Base-by-base conservation (phyloP, 2,113 vertebrate genomes). In the Gila orcuttii region DNA sequence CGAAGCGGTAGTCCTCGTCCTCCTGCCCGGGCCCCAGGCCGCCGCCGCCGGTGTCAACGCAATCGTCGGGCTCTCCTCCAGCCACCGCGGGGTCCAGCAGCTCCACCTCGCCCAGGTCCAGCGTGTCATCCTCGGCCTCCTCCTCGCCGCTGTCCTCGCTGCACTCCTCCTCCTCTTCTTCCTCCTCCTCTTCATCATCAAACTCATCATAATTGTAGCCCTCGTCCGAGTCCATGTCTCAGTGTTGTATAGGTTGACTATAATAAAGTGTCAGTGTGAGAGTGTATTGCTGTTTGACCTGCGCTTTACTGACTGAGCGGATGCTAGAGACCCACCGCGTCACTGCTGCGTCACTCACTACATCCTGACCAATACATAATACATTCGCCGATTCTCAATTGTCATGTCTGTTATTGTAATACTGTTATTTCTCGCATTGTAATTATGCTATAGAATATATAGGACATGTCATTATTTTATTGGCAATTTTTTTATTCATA, bases 191-290 rank as follows among this genome's bases (percentile, higher is more conserved):
- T 90, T 98, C 97, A 90, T 99, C 97, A 93, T 99, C 97, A 93
- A 96, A 98, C 89, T 98, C 97, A 95, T 98, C 97, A 95, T 98
- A 98, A 93, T 97, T 99, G 94, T 97, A 99, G 84, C 97, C 97
- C 93, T 99, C 97, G 96, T 99, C 97, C 92, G 97, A 98, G 97
- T 99, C 97, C 97, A 98, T 98, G 91, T 91, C 93, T 93, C 83
- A 59, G 87, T 87, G 36, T 36, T 64, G 2, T 33, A 25, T 10
- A 3, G 11, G 17, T 23, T 6, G 21, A n/a, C 2, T 50, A 21
- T 47, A 28, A 50, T 81, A 50, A 52, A 31, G 50, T 82, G 66
- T 47, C 31, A 33, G 31, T 69, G 21, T 5, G 50, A 4, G 79
- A 11, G 60, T 12, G 62, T 47, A 11, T 68, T 47, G 36, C 15